phyloP scores from a whole-genome alignment of 2,888 invertebrate species.

The Oscheius sp. region DNA sequence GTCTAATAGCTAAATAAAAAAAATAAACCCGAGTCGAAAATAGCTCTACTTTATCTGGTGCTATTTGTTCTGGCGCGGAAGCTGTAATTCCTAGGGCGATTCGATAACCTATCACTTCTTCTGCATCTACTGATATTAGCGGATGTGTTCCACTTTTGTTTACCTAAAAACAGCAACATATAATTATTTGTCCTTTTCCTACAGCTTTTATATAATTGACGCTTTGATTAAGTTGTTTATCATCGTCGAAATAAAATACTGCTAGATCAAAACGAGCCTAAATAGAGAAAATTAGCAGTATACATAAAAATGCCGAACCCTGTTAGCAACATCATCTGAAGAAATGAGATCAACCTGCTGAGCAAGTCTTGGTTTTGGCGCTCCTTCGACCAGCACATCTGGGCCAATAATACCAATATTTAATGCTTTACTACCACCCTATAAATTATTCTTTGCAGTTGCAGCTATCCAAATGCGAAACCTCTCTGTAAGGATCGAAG shows the following conservation, averaged over 20 bases:
- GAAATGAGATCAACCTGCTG: conserved; percentile 38
- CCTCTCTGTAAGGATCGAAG: conserved; percentile 27
- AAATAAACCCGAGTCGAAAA: background rate
- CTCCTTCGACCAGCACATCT: conserved; percentile 42
- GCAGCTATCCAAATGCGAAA: background rate
- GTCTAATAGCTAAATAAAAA: conserved; percentile 13
- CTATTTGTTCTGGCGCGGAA: background rate
- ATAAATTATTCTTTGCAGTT: background rate
- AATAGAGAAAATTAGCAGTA: background rate
- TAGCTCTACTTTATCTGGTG: background rate
- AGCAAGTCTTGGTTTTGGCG: conserved; percentile 42
- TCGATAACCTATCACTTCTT: background rate
- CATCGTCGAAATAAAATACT: background rate
- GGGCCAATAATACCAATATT: conserved; percentile 44
- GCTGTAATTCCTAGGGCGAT: conserved; percentile 6
- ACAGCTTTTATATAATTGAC: background rate
- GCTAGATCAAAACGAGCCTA: conserved; percentile 20
- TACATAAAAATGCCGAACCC: background rate
- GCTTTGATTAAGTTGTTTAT: background rate
- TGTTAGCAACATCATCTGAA: conserved; percentile 46
- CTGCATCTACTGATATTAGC: background rate
- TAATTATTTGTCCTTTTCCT: background rate
- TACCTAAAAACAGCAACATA: background rate
- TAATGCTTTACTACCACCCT: conserved; percentile 39
- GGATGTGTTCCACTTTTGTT: conserved; percentile 10